Conservation (phyloP, 2,797 vertebrate species). For the Pseudomugil tenellus region DNA sequence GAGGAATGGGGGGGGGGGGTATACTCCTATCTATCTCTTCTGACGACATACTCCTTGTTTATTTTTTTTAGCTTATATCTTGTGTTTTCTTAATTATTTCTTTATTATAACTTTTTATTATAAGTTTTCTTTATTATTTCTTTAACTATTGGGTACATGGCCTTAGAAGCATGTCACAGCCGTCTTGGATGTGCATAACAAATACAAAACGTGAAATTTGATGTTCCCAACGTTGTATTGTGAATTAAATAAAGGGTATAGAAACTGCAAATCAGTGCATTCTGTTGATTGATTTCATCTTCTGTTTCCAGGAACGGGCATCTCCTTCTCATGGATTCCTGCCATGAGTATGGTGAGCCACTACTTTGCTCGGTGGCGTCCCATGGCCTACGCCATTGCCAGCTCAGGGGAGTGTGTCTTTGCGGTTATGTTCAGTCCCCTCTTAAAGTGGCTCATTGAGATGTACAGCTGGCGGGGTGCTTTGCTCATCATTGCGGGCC, state of each 20-base stretch:
- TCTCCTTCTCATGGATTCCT: constrained; percentile 74
- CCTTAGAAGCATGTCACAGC: no score
- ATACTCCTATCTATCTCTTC: no score
- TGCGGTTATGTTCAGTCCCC: constrained; percentile 69
- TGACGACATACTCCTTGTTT: no score
- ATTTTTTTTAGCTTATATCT: no score
- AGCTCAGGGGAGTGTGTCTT: constrained; percentile 80
- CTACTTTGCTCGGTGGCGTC: constrained; percentile 77
- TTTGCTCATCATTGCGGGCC: constrained; percentile 77
- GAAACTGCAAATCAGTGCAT: no score
- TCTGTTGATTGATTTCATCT: background rate
- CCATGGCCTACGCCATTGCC: constrained; percentile 76
- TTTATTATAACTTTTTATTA: no score
- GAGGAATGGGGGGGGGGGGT: no score
- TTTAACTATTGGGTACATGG: no score
- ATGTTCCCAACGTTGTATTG: background rate
- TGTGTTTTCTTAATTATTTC: no score
- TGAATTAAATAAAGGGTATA: background rate
- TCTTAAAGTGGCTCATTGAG: constrained; percentile 80
- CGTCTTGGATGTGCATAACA: no score
- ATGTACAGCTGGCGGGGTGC: constrained; percentile 75
- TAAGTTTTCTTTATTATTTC: no score
- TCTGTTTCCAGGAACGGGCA: constrained; percentile 63
- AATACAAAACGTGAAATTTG: no score
- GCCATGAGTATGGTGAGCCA: constrained; percentile 79